Evolutionary conservation across 2,888 invertebrate genomes (phyloP).

Genomic region (Pseudanteris insignis): DNA sequence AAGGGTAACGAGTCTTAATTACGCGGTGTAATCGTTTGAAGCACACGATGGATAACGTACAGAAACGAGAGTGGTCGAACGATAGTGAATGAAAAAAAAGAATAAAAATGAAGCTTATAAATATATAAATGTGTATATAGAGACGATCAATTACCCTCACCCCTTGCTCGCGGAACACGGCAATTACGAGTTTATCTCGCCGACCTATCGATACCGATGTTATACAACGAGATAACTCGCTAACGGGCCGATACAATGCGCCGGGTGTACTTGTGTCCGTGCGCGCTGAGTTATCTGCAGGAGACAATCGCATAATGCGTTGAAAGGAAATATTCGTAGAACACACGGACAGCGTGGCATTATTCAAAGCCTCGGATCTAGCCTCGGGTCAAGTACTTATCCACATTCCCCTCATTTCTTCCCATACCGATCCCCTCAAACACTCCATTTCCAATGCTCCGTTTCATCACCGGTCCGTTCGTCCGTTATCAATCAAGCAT

Average conservation of each 20-base stretch:
- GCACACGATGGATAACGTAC: slow-evolving; percentile 10
- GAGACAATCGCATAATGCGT: slow-evolving; percentile 43
- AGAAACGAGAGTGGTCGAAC: not conserved
- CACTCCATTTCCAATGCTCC: slow-evolving; percentile 33
- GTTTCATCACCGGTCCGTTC: too few relatives aligned
- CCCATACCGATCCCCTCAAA: slow-evolving; percentile 23
- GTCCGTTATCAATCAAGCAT: too few relatives aligned
- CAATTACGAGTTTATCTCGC: slow-evolving; percentile 44
- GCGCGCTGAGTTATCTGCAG: slow-evolving; percentile 22
- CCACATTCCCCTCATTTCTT: slow-evolving; percentile 32
- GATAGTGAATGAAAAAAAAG: too few relatives aligned
- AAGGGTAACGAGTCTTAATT: too few relatives aligned
- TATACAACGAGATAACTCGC: slow-evolving; percentile 46
- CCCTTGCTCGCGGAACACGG: slow-evolving; percentile 34
- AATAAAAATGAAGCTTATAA: slow-evolving; percentile 5
- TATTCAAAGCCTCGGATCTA: slow-evolving; percentile 38
- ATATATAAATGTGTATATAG: slow-evolving; percentile 26
- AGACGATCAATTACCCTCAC: slow-evolving; percentile 37
- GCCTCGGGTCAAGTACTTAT: slow-evolving; percentile 41
- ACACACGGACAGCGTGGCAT: slow-evolving; percentile 30
- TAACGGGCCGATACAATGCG: slow-evolving; percentile 37
- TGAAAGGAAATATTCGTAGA: slow-evolving; percentile 43
- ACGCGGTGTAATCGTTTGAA: too few relatives aligned
- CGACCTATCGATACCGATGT: slow-evolving; percentile 45
- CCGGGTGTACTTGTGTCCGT: slow-evolving; percentile 4